Conservation (phyloP, 2,888 invertebrate genomes). For the Leptopterna dolabrata region DNA sequence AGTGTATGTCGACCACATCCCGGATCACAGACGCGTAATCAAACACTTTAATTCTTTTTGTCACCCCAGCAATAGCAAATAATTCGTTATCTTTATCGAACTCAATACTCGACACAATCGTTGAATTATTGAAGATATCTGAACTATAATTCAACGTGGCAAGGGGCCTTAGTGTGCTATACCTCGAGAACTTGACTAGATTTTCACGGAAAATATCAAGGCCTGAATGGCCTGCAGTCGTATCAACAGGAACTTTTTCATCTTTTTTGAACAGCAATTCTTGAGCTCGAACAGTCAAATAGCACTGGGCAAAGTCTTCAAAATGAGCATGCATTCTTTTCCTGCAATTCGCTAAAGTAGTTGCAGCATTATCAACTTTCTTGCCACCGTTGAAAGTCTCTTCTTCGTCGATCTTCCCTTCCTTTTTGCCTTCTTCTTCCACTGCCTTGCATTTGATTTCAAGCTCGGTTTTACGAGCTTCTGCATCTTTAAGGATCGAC, state of each 20-base stretch:
- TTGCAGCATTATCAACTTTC: slow-evolving; percentile 64
- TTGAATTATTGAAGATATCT: slow-evolving; percentile 88
- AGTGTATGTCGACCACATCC: slow-evolving; percentile 90
- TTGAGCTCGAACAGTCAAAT: slow-evolving; percentile 81
- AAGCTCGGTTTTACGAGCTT: slow-evolving; percentile 58
- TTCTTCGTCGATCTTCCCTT: slow-evolving; percentile 57
- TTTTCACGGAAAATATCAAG: slow-evolving; percentile 85
- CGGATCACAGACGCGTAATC: slow-evolving; percentile 88
- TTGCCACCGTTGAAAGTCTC: slow-evolving; percentile 64
- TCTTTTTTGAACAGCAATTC: slow-evolving; percentile 75
- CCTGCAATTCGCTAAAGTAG: slow-evolving; percentile 76
- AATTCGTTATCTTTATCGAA: slow-evolving; percentile 96
- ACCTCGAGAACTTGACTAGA: slow-evolving; percentile 86
- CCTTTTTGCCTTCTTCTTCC: slow-evolving; percentile 56
- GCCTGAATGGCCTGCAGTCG: slow-evolving; percentile 67
- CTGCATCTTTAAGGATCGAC: slow-evolving; percentile 70
- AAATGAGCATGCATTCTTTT: slow-evolving; percentile 86
- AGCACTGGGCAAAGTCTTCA: slow-evolving; percentile 89
- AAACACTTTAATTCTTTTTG: slow-evolving; percentile 92
- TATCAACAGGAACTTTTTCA: slow-evolving; percentile 63
- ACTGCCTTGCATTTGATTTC: slow-evolving; percentile 59
- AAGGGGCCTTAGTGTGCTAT: slow-evolving; percentile 80
- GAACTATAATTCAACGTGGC: slow-evolving; percentile 91
- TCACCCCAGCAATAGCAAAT: slow-evolving; percentile 95
- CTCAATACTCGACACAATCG: slow-evolving; percentile 91